Percentiles rank a stretch among this genome's conserved stretches.
Evolutionary conservation across 2,113 vertebrate genomes (phyloP).

Genomic region (Ardeotis arabs): DNA sequence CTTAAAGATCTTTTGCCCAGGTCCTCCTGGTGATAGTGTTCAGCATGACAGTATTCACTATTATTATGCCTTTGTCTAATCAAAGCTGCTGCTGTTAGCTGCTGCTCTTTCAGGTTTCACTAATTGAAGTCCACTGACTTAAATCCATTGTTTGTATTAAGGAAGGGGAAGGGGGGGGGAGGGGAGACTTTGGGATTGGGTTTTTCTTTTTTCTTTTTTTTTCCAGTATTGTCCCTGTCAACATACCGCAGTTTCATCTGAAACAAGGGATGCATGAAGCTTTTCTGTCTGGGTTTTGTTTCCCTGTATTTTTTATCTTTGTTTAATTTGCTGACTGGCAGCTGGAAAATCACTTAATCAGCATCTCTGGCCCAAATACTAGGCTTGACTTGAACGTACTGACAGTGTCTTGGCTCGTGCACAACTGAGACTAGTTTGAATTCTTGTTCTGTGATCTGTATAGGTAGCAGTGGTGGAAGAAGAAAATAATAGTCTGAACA

Average conservation of each 20-base stretch:
- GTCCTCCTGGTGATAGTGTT: neutral
- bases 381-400: neutral
- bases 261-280: neutral
- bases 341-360: conserved; percentile 47
- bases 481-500: neutral
- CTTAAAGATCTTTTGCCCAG: neutral
- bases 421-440: neutral
- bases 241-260: neutral
- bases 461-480: neutral
- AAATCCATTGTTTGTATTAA: conserved; percentile 26
- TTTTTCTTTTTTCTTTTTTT: neutral
- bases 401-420: conserved; percentile 24
- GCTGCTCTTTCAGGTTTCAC: neutral
- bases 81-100: conserved; percentile 5
- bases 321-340: conserved; percentile 59
- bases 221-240: neutral
- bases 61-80: neutral
- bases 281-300: conserved; percentile 5
- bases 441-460: conserved; percentile 5
- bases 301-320: conserved; percentile 19
- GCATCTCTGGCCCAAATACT: conserved; percentile 36
- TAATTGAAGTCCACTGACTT: neutral
- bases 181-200: neutral
- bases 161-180: neutral
- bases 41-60: neutral